phyloP scores from a whole-genome alignment of 2,113 vertebrate species.

The Delphinapterus leucas region DNA sequence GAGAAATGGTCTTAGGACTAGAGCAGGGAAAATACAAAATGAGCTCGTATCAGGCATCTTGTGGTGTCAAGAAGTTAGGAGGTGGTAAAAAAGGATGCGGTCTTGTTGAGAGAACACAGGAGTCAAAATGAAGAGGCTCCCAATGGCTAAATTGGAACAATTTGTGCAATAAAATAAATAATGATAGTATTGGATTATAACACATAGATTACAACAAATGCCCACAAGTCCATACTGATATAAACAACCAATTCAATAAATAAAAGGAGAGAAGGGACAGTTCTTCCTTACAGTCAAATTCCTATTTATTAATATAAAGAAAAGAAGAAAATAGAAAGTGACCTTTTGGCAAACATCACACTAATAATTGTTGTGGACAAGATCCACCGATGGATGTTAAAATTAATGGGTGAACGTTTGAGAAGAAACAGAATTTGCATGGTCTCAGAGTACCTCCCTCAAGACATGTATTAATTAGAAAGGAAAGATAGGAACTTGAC shows the following conservation, averaged over 20 bases:
- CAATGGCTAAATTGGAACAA: not conserved
- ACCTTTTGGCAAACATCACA: too few relatives aligned
- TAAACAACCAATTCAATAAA: not conserved
- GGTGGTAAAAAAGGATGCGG: not conserved
- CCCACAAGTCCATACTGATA: not conserved
- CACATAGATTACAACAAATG: not conserved
- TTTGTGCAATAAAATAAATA: too few relatives aligned
- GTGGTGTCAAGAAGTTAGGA: not conserved
- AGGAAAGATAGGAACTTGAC: not conserved
- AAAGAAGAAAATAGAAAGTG: not conserved
- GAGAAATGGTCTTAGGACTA: not conserved
- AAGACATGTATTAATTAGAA: too few relatives aligned
- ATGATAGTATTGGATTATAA: too few relatives aligned
- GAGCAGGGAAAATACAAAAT: not conserved
- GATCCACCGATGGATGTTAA: accelerated
- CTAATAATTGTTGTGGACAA: too few relatives aligned
- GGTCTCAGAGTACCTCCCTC: too few relatives aligned
- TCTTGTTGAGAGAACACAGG: not conserved
- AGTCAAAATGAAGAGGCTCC: not conserved
- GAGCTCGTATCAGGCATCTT: not conserved
- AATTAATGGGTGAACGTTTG: not conserved
- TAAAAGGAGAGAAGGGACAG: not conserved
- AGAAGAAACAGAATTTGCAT: not conserved
- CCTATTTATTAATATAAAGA: not conserved
- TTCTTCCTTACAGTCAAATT: not conserved